phyloP scores from a whole-genome alignment of 53 echinoderm and acorn worm genomes.

The Henricia sp. region DNA sequence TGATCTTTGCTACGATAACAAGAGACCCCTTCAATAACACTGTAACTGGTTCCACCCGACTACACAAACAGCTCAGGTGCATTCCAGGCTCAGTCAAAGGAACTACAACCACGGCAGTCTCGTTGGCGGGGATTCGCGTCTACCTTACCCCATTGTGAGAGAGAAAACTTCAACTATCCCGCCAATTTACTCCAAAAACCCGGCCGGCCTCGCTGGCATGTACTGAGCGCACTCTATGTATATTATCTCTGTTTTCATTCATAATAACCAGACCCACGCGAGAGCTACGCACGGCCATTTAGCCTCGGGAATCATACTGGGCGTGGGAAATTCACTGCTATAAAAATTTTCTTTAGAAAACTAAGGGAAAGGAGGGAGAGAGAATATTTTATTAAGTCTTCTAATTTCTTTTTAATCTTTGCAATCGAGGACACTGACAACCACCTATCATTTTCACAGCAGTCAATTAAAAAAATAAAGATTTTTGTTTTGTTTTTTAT shows the following conservation, averaged over 20 bases:
- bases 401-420: background rate
- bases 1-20: no score
- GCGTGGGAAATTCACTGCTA: constrained; percentile 47
- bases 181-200: no score
- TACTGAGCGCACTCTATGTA: background rate
- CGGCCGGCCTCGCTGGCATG: background rate
- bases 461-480: no score
- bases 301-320: constrained; percentile 20
- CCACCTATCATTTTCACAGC: no score
- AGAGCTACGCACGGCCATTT: constrained; percentile 9
- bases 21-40: no score
- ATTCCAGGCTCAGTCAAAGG: background rate
- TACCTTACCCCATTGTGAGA: no score
- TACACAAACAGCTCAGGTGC: constrained; percentile 6
- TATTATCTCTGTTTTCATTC: constrained; percentile 52
- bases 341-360: background rate
- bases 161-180: no score
- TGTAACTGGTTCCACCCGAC: background rate
- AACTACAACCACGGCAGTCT: no score
- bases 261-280: constrained; percentile 35
- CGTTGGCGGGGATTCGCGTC: no score
- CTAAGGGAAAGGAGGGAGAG: background rate
- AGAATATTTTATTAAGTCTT: background rate
- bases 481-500: no score
- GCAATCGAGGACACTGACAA: background rate